phyloP scores from a whole-genome alignment of 1,140 invertebrate genomes.

The Aphelenchoides fujianensis region DNA sequence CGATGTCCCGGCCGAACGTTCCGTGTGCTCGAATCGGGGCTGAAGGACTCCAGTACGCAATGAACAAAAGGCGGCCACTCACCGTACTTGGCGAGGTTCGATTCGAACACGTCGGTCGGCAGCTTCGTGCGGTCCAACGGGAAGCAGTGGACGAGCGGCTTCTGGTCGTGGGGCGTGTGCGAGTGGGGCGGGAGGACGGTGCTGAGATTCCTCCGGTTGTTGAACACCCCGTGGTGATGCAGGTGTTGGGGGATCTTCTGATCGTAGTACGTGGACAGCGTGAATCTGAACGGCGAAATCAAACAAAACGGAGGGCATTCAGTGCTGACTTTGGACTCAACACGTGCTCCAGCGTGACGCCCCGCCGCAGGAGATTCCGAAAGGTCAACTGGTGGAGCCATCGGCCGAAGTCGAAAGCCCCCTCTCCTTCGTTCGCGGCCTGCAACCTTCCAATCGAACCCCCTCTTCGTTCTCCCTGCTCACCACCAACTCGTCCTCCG shows the following conservation, averaged over 20 bases:
- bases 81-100: slow-evolving; percentile 5
- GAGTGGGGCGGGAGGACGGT: neutral
- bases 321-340: slow-evolving; percentile 5
- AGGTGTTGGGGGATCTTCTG: neutral
- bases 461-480: neutral
- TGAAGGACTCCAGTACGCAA: too few species aligned
- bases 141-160: slow-evolving; percentile 2
- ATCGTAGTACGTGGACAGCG: neutral
- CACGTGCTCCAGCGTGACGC: neutral
- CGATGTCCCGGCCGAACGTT: neutral
- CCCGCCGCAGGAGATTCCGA: neutral
- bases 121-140: neutral
- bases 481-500: neutral
- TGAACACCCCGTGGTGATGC: neutral
- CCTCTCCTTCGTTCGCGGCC: neutral
- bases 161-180: neutral
- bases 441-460: neutral
- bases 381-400: neutral
- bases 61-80: neutral
- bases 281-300: neutral
- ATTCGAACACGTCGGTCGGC: neutral
- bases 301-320: too few species aligned
- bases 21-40: neutral
- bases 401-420: neutral
- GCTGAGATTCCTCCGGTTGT: neutral